Base-by-base conservation (phyloP, 1,140 invertebrate genomes). In the Psilanteris sp. region DNA sequence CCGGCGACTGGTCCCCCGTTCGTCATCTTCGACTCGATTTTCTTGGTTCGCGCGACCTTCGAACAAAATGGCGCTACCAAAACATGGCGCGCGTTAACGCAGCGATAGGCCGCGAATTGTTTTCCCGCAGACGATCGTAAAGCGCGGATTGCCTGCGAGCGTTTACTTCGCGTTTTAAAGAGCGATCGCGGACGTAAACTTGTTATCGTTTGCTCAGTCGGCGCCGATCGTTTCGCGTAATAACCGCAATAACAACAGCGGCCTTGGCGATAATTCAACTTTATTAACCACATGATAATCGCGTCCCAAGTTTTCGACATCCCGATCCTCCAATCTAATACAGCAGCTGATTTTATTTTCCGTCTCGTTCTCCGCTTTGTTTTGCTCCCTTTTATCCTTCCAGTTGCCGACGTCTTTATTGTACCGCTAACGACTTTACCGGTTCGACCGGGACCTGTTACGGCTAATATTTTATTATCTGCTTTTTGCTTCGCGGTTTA, bases 391-490 rank as follows among this genome's bases (percentile, higher is more conserved):
- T 64, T 70, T 68, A 57, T 22, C 39, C 7, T 13, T 8, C 15
- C n/a, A n/a, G 14, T 26, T 46, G 22, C 24, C 46, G 66, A 44
- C 55, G 39, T 61, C 66, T 71, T 57, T 78, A 83, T 84, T 85
- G 80, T 85, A 68, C 62, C 55, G 75, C 75, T 85, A 85, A 83
- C 76, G 76, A 72, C 55, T 80, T 86, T 85, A 85, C 78, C 80
- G 79, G 79, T 80, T 73, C 77, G 70, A 72, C 59, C 73, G 44
- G 27, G 52, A 70, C 71, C 71, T 52, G 72, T 68, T 48, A 48
- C 46, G 62, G 74, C 81, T 80, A 82, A 86, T 88, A 87, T 88
- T 87, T 82, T 87, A 88, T 89, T 88, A 87, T 83, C 86, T 83
- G 79, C 76, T 83, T 87, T 88, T 79, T 85, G 81, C 81, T 77